Conservation (phyloP, 2,797 vertebrate genomes). For the Clarias fuscus region DNA sequence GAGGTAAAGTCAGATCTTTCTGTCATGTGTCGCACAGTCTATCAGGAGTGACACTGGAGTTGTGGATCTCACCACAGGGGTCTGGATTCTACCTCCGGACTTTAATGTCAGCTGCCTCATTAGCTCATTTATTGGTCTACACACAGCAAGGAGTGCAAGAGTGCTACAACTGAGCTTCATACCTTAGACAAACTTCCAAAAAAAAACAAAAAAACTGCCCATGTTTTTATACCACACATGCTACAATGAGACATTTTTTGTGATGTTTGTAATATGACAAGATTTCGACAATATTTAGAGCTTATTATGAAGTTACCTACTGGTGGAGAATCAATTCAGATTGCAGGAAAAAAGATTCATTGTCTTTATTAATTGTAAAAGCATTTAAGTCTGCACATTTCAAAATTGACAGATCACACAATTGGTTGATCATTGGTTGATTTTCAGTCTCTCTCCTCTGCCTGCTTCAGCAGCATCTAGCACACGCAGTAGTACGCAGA, state of each 20-base stretch:
- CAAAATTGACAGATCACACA: not conserved
- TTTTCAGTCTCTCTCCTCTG: constrained; percentile 20
- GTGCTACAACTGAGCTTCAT: constrained; percentile 14
- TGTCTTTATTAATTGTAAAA: not conserved
- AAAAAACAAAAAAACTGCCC: too few species aligned
- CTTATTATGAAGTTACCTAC: not conserved
- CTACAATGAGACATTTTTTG: not conserved
- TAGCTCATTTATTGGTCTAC: constrained; percentile 70
- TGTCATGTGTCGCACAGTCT: constrained; percentile 32
- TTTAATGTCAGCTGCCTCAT: constrained; percentile 80
- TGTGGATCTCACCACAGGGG: constrained; percentile 56
- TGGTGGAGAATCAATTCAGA: not conserved
- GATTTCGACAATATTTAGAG: not conserved
- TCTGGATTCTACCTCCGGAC: constrained; percentile 62
- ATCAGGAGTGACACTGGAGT: constrained; percentile 53
- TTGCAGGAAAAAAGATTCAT: not conserved
- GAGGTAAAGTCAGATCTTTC: not conserved
- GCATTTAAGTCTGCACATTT: not conserved
- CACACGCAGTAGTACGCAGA: constrained; percentile 72
- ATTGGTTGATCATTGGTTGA: not conserved
- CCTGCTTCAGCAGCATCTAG: constrained; percentile 21
- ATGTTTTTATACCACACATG: not conserved
- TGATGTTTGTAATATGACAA: not conserved
- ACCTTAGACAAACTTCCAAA: not conserved
- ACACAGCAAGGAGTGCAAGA: constrained; percentile 24